phyloP scores from a whole-genome alignment of 2,888 invertebrate species.

The Ectobius pallidus region DNA sequence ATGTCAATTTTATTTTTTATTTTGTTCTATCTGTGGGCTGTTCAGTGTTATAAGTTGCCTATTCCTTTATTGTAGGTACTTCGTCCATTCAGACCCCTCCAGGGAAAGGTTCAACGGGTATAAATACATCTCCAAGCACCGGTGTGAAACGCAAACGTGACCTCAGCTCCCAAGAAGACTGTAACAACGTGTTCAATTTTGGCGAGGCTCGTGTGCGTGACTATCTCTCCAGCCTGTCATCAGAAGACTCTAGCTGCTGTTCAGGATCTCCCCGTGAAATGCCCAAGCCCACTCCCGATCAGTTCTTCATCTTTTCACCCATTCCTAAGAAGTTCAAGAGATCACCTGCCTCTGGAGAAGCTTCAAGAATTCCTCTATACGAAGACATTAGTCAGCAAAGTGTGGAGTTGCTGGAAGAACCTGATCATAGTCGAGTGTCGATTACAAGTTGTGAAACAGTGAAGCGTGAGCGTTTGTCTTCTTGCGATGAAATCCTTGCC shows the following conservation, averaged over 20 bases:
- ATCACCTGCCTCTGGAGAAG: not conserved
- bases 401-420: not conserved
- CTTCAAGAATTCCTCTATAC: too few species aligned
- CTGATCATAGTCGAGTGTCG: not conserved
- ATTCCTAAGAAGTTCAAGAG: not conserved
- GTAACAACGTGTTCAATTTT: slow-evolving; percentile 56
- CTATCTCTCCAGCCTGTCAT: slow-evolving; percentile 59
- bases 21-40: too few species aligned
- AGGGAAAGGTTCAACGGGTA: slow-evolving; percentile 44
- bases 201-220: slow-evolving; percentile 58
- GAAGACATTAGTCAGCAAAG: too few species aligned
- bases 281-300: not conserved
- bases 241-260: slow-evolving; percentile 47
- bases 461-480: not conserved
- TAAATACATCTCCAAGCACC: slow-evolving; percentile 11
- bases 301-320: slow-evolving; percentile 15
- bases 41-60: too few species aligned
- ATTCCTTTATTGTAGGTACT: slow-evolving; percentile 46
- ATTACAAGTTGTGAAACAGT: not conserved
- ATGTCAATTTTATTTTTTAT: too few species aligned
- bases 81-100: slow-evolving; percentile 50
- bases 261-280: not conserved
- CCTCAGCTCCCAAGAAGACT: slow-evolving; percentile 50
- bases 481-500: not conserved
- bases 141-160: slow-evolving; percentile 26